Evolutionary conservation across 2,888 invertebrate genomes (phyloP).

Genomic region (Chydorus sphaericus): DNA sequence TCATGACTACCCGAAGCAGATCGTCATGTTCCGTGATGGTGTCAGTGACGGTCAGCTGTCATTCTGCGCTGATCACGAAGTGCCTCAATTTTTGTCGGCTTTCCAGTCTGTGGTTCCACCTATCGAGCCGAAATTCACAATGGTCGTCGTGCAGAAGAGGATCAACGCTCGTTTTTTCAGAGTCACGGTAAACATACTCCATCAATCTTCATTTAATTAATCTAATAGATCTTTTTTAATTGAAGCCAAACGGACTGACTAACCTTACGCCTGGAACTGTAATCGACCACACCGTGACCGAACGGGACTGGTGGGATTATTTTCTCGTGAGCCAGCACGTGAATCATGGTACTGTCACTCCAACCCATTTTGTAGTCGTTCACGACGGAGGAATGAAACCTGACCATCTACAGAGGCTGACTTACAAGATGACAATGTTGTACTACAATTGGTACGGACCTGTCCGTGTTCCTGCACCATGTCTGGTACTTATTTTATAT

Average conservation of each 20-base stretch:
- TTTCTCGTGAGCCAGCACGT: slow-evolving; percentile 76
- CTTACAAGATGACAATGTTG: slow-evolving; percentile 78
- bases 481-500: too few relatives aligned
- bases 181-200: slow-evolving; percentile 25
- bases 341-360: slow-evolving; percentile 71
- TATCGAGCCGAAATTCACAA: slow-evolving; percentile 51
- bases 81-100: slow-evolving; percentile 49
- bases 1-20: slow-evolving; percentile 53
- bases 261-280: slow-evolving; percentile 79
- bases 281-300: slow-evolving; percentile 64
- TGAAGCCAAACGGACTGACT: background rate
- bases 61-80: slow-evolving; percentile 57
- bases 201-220: too few relatives aligned
- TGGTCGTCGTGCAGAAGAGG: slow-evolving; percentile 80
- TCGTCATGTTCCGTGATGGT: slow-evolving; percentile 83
- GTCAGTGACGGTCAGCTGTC: slow-evolving; percentile 75
- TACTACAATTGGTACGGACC: slow-evolving; percentile 97
- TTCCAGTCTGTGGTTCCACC: slow-evolving; percentile 32
- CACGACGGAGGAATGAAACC: slow-evolving; percentile 54
- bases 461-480: slow-evolving; percentile 78
- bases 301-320: slow-evolving; percentile 63
- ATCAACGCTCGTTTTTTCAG: slow-evolving; percentile 69
- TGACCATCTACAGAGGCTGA: slow-evolving; percentile 67
- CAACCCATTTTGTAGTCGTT: slow-evolving; percentile 77
- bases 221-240: too few relatives aligned